Evolutionary conservation across 2,888 invertebrate genomes (phyloP).

Genomic region (Clivina fossor): DNA sequence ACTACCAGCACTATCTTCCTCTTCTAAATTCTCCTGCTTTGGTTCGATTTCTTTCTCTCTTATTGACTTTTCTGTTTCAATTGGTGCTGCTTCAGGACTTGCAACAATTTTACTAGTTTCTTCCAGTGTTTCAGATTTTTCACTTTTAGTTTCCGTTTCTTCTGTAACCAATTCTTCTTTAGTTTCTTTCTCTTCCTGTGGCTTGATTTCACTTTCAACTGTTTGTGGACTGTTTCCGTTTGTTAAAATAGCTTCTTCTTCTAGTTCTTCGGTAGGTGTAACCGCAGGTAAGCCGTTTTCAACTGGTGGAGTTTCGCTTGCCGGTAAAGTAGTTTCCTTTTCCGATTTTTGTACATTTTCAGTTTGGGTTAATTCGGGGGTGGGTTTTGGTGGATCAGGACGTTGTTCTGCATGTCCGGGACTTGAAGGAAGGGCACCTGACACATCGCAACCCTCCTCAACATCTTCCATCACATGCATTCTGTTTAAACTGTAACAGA

Average conservation of each 20-base stretch:
- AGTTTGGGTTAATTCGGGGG: slow-evolving; percentile 17
- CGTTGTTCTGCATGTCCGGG: slow-evolving; percentile 52
- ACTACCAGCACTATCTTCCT: slow-evolving; percentile 34
- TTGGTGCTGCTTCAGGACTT: slow-evolving; percentile 13
- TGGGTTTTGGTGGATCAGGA: slow-evolving; percentile 38
- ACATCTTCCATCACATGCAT: slow-evolving; percentile 64
- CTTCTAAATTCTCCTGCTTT: neutral
- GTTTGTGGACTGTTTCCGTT: slow-evolving; percentile 1
- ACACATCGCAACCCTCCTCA: slow-evolving; percentile 51
- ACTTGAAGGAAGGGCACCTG: slow-evolving; percentile 49
- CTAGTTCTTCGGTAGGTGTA: slow-evolving; percentile 1
- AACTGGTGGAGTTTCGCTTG: slow-evolving; percentile 6
- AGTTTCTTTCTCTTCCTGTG: neutral
- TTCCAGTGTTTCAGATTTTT: slow-evolving; percentile 35
- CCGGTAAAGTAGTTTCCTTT: slow-evolving; percentile 6
- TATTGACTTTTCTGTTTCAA: slow-evolving; percentile 19
- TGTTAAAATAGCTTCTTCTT: neutral
- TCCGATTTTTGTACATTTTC: slow-evolving; percentile 6
- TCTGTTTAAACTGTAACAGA: slow-evolving; percentile 60
- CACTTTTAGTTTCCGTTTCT: slow-evolving; percentile 36
- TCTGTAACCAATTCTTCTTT: slow-evolving; percentile 34
- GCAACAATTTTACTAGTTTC: slow-evolving; percentile 37
- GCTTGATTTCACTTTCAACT: neutral
- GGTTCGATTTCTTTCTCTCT: neutral
- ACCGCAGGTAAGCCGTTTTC: slow-evolving; percentile 13